Conservation (phyloP, 2,113 vertebrate species). For the Vulpes lagopus region DNA sequence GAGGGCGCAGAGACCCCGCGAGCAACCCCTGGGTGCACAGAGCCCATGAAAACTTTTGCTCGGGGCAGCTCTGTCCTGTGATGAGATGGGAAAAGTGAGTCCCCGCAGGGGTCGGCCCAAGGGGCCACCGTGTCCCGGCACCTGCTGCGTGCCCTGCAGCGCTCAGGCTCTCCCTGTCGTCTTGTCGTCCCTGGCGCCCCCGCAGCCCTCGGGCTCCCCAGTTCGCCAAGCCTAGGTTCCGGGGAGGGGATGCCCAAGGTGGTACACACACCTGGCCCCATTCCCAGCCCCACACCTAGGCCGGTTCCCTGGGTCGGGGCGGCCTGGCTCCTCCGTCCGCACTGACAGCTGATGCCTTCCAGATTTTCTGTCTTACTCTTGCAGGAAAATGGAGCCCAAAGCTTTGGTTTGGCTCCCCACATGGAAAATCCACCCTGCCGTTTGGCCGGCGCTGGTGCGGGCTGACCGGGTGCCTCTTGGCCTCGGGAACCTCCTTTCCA, state of each 20-base stretch:
- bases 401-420: neutral
- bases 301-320: neutral
- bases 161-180: rapidly evolving
- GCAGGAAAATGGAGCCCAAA: neutral
- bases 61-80: neutral
- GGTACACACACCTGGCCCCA: neutral
- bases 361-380: conserved; percentile 28
- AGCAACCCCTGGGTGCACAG: no score
- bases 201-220: rapidly evolving
- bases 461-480: neutral
- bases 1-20: neutral
- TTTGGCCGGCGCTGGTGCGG: neutral
- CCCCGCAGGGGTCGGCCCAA: rapidly evolving
- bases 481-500: neutral
- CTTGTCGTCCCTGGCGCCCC: rapidly evolving
- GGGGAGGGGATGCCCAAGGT: neutral
- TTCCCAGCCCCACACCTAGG: neutral
- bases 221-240: neutral
- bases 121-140: rapidly evolving
- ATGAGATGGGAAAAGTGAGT: neutral
- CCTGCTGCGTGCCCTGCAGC: rapidly evolving
- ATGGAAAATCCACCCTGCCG: neutral
- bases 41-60: neutral
- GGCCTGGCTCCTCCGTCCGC: neutral
- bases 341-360: neutral